These are phyloP conservation scores for Lithosia quadra DNA, from an alignment of 2,888 invertebrate species.

Conservation along the genomic window DNA sequence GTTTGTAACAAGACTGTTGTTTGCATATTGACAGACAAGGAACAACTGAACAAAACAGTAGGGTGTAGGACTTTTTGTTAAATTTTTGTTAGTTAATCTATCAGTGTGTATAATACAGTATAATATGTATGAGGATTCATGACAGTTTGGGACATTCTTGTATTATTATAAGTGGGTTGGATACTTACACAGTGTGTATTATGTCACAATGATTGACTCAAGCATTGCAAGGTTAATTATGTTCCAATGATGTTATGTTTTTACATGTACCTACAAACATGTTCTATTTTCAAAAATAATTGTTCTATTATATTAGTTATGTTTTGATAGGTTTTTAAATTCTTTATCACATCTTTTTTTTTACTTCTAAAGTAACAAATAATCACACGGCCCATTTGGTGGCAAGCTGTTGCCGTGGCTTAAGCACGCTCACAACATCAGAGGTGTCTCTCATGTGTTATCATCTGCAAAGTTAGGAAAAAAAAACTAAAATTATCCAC, in stretches of 20 bases:
- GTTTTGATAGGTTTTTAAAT: too few species aligned
- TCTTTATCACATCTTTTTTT: not conserved
- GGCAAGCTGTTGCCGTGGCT: not conserved
- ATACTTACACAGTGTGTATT: constrained; percentile 14
- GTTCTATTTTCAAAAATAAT: constrained; percentile 6
- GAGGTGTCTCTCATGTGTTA: not conserved
- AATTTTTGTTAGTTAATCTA: constrained; percentile 62
- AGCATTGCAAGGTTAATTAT: constrained; percentile 17
- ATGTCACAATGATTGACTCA: constrained; percentile 13
- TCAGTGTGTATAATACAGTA: constrained; percentile 41
- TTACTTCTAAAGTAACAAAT: not conserved
- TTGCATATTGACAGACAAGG: constrained; percentile 75
- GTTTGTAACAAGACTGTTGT: constrained; percentile 59
- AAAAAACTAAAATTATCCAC: too few species aligned
- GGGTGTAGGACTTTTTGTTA: constrained; percentile 60
- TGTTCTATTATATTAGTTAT: not conserved
- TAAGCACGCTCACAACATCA: not conserved
- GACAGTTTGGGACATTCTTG: constrained; percentile 34
- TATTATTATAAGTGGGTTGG: constrained; percentile 31
- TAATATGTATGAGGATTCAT: constrained; percentile 54
- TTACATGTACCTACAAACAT: not conserved
- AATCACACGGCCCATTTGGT: too few species aligned
- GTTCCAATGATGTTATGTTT: constrained; percentile 3
- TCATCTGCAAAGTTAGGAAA: not conserved
- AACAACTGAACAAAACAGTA: constrained; percentile 72